These are phyloP conservation scores for Drosophila tanythrix DNA, from an alignment of 2,888 invertebrate species.

Conservation along the genomic window DNA sequence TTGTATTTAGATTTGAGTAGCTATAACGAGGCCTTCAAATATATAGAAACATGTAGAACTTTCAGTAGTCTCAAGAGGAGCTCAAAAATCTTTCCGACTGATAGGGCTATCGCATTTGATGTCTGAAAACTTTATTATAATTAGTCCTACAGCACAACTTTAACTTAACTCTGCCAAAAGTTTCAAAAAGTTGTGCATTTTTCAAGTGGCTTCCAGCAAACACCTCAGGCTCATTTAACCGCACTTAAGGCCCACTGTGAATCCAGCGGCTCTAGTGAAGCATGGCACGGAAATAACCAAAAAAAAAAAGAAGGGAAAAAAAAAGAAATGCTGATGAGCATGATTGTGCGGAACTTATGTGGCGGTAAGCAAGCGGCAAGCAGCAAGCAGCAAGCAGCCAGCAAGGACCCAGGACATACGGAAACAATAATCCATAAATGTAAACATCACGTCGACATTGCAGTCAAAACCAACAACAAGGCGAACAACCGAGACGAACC, in stretches of 20 bases:
- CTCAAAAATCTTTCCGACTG: not conserved
- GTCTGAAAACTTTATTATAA: not conserved
- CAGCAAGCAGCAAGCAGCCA: constrained; percentile 42
- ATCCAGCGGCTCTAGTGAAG: constrained; percentile 20
- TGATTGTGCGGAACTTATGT: constrained; percentile 73
- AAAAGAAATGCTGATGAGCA: constrained; percentile 68
- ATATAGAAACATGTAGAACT: not conserved
- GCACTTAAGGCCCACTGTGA: constrained; percentile 53
- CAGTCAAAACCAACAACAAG: constrained; percentile 65
- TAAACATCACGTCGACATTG: constrained; percentile 82
- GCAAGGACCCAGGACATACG: constrained; percentile 80
- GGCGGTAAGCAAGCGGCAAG: constrained; percentile 37
- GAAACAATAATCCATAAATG: constrained; percentile 84
- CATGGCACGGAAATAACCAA: constrained; percentile 28
- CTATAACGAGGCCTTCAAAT: not conserved
- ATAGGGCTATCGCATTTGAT: not conserved
- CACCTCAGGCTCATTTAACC: not conserved
- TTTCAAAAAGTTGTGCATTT: constrained; percentile 9
- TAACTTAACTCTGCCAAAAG: not conserved
- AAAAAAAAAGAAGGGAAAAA: not conserved
- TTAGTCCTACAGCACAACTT: not conserved
- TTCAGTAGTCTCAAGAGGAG: not conserved
- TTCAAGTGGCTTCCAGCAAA: constrained; percentile 18
- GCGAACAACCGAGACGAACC: constrained; percentile 53
- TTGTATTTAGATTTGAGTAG: not conserved